Conservation (phyloP, 2,113 vertebrate species). For the Falco punctatus region DNA sequence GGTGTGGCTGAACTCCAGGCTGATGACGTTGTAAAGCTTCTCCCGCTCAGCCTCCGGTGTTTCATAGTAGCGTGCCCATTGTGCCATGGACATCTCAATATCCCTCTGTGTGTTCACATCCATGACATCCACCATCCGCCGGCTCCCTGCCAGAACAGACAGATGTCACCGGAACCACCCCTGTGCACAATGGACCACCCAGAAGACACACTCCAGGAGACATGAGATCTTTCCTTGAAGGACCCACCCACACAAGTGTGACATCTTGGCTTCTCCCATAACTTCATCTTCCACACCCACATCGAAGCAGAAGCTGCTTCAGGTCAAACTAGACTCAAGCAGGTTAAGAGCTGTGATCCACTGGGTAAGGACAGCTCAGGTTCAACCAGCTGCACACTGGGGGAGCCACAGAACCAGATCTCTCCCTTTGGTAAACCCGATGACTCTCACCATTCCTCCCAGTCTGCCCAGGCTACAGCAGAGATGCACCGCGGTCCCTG, state of each 20-base stretch:
- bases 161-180: fast-evolving
- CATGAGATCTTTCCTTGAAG: neutral
- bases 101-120: constrained; percentile 97
- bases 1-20: constrained; percentile 97
- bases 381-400: neutral
- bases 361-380: neutral
- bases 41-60: constrained; percentile 91
- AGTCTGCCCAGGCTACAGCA: too few relatives aligned
- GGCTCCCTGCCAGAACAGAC: constrained; percentile 82
- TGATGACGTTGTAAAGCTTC: constrained; percentile 98
- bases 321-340: neutral
- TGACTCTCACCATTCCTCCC: neutral
- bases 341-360: neutral
- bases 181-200: fast-evolving
- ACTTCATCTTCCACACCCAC: neutral
- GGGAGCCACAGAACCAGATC: neutral
- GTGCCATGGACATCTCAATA: constrained; percentile 99
- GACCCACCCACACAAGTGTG: neutral
- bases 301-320: neutral
- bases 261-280: neutral
- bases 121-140: constrained; percentile 97
- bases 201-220: neutral
- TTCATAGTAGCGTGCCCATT: constrained; percentile 97
- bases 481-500: fast-evolving
- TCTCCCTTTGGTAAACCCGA: neutral